phyloP scores from a whole-genome alignment of 2,113 vertebrate species.

The Glareola pratincola region DNA sequence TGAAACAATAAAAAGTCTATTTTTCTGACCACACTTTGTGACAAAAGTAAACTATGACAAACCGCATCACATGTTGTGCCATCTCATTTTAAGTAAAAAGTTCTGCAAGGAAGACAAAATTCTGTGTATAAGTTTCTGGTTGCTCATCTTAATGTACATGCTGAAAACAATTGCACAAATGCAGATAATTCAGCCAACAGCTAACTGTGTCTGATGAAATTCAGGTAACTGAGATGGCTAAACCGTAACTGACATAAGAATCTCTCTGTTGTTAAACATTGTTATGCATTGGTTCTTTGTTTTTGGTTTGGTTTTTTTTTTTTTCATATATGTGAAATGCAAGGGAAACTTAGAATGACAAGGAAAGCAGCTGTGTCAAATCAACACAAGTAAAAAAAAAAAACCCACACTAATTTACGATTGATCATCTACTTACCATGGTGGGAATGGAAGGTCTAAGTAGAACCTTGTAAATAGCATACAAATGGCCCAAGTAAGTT shows the following conservation, averaged over 20 bases:
- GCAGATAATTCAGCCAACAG: not conserved
- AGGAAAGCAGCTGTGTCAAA: not conserved
- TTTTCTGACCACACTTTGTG: not conserved
- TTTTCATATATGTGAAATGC: not conserved
- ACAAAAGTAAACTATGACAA: not conserved
- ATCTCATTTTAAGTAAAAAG: not conserved
- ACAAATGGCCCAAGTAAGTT: not conserved
- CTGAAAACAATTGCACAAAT: not conserved
- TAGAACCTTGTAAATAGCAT: not conserved
- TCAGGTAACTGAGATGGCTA: not conserved
- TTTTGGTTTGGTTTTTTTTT: rapidly evolving
- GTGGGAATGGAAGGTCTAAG: not conserved
- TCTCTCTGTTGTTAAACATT: not conserved
- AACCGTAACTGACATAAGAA: not conserved
- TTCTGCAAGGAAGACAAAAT: not conserved
- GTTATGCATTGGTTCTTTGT: not conserved
- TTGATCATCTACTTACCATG: not conserved
- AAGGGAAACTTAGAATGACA: not conserved
- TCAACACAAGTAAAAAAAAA: not conserved
- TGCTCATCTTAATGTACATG: not conserved
- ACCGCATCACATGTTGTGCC: not conserved
- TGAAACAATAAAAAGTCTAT: not conserved
- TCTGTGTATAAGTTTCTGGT: not conserved
- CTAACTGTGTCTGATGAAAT: not conserved
- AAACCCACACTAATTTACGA: not conserved